Evolutionary conservation across 2,113 vertebrate genomes (phyloP).

Genomic region (Callaeas wilsoni): DNA sequence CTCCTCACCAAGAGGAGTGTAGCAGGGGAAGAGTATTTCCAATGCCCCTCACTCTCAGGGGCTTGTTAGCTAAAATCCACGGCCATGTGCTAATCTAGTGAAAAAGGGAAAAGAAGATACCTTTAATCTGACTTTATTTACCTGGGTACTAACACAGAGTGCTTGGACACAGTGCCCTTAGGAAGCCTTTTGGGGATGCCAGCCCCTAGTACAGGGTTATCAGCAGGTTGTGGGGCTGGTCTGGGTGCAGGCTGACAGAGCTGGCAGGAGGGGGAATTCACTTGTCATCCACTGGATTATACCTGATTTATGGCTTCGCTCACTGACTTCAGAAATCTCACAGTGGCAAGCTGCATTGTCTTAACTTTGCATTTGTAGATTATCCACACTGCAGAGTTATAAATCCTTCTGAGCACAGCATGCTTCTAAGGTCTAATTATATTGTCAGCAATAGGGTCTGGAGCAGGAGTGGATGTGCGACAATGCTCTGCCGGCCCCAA

Average conservation of each 20-base stretch:
- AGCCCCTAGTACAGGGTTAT: background rate
- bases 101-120: background rate
- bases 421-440: constrained; percentile 54
- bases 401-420: constrained; percentile 55
- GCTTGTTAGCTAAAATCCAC: background rate
- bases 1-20: background rate
- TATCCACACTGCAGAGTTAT: constrained; percentile 49
- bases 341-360: constrained; percentile 2
- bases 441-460: constrained; percentile 54
- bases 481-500: constrained; percentile 26
- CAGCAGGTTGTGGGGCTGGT: background rate
- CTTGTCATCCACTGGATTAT: background rate
- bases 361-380: constrained; percentile 49
- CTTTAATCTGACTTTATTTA: background rate
- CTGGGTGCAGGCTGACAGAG: background rate
- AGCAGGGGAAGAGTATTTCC: background rate
- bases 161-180: rapidly evolving
- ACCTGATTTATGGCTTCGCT: background rate
- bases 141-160: background rate
- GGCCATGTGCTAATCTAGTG: background rate
- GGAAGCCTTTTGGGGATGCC: background rate
- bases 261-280: background rate
- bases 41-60: background rate
- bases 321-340: constrained; percentile 6
- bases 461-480: constrained; percentile 17